Conservation (phyloP, 2,113 vertebrate species). For the Pedetes capensis region DNA sequence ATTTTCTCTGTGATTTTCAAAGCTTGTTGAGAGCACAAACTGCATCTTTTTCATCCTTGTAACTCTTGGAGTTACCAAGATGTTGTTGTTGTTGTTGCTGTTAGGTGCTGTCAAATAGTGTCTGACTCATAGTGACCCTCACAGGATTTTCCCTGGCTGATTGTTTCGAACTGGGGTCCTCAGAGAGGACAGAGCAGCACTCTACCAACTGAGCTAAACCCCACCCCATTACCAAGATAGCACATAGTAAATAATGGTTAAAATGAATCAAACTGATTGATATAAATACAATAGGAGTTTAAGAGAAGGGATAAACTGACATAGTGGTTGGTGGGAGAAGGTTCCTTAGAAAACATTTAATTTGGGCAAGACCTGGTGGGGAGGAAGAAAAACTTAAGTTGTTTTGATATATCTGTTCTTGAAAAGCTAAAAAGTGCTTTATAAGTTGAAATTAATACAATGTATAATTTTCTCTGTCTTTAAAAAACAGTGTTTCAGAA, state of each 20-base stretch:
- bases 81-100: too few relatives aligned
- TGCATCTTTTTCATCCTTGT: conserved; percentile 3
- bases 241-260: conserved; percentile 17
- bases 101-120: too few relatives aligned
- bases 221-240: background rate
- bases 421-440: conserved; percentile 33
- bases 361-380: background rate
- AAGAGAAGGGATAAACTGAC: background rate
- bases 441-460: conserved; percentile 13
- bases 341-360: background rate
- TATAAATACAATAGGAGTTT: conserved; percentile 28
- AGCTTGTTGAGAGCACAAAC: background rate
- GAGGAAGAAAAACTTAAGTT: conserved; percentile 22
- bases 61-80: background rate
- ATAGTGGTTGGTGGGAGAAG: background rate
- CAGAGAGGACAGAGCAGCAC: too few relatives aligned
- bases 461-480: conserved; percentile 65
- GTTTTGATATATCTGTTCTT: conserved; percentile 34
- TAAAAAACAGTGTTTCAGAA: conserved; percentile 88
- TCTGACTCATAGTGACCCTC: too few relatives aligned
- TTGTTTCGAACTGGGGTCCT: too few relatives aligned
- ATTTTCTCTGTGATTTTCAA: background rate
- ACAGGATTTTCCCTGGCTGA: too few relatives aligned
- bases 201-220: too few relatives aligned
- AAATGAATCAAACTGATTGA: conserved; percentile 34